Conservation (phyloP, 2,888 invertebrate species). For the Amphiduros pacificus region DNA sequence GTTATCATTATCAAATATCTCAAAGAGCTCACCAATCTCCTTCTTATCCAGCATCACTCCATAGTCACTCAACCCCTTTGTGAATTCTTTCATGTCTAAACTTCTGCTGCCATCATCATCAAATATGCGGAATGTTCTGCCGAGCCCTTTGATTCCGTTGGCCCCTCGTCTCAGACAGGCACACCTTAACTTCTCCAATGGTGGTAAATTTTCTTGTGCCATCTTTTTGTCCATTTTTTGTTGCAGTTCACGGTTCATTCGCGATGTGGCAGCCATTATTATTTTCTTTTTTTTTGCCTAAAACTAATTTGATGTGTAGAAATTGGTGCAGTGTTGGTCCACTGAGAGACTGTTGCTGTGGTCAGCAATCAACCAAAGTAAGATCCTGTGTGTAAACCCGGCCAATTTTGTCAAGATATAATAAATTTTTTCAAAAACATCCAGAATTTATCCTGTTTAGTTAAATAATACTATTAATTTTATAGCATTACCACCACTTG, state of each 20-base stretch:
- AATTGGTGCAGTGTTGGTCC: too few relatives aligned
- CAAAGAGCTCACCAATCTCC: conserved; percentile 62
- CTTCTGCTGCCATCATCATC: conserved; percentile 87
- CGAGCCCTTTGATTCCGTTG: conserved; percentile 83
- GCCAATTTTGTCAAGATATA: too few relatives aligned
- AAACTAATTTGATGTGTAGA: too few relatives aligned
- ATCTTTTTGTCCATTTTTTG: conserved; percentile 66
- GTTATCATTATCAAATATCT: conserved; percentile 78
- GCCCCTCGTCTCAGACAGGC: conserved; percentile 84
- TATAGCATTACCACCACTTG: too few relatives aligned
- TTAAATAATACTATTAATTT: too few relatives aligned
- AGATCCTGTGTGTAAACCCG: too few relatives aligned
- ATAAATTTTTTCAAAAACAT: too few relatives aligned
- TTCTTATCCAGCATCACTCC: conserved; percentile 70
- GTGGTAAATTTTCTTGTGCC: conserved; percentile 72
- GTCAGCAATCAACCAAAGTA: too few relatives aligned
- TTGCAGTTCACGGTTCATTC: conserved; percentile 79
- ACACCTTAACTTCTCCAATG: conserved; percentile 80
- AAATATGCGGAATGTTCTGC: conserved; percentile 80
- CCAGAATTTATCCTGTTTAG: too few relatives aligned
- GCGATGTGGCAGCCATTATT: conserved; percentile 72
- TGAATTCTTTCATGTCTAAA: conserved; percentile 80
- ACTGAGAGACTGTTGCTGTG: too few relatives aligned
- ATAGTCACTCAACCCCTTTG: conserved; percentile 74
- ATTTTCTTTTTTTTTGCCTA: too few relatives aligned